Evolutionary conservation across 2,113 vertebrate genomes (phyloP).

Genomic region (Lampris megalopsis): DNA sequence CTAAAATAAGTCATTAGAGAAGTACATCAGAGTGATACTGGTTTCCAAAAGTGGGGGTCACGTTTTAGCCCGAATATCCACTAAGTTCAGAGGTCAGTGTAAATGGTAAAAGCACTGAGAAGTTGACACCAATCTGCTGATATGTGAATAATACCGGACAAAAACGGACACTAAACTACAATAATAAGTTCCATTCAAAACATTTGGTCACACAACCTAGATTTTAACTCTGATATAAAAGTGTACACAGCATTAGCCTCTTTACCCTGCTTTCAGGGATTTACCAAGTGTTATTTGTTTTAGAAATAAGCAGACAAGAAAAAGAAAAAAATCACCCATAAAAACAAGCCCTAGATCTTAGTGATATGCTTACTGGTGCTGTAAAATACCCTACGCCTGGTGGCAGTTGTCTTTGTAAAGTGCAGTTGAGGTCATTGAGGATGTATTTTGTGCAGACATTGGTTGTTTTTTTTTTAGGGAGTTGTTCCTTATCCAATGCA

Average conservation of each 20-base stretch:
- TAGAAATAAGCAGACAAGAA: background rate
- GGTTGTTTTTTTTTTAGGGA: no score
- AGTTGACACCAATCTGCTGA: background rate
- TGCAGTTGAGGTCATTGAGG: background rate
- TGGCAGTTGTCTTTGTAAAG: background rate
- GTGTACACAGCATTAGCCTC: background rate
- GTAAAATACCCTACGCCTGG: background rate
- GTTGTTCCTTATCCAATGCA: no score
- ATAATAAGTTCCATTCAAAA: background rate
- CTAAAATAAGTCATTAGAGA: background rate
- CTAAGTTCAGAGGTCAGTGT: background rate
- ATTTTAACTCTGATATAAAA: background rate
- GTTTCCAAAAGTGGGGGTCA: background rate
- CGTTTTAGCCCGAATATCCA: background rate
- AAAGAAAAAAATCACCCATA: background rate
- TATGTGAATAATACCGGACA: background rate
- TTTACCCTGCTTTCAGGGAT: background rate
- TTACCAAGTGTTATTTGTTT: background rate
- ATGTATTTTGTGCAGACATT: background rate
- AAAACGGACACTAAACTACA: background rate
- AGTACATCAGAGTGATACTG: conserved; percentile 1
- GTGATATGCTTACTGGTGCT: background rate
- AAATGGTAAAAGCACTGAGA: conserved; percentile 1
- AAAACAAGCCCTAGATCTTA: no score
- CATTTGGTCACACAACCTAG: background rate